Evolutionary conservation across 2,888 invertebrate species (phyloP).

Genomic region (Zhuqinia jingwanae): DNA sequence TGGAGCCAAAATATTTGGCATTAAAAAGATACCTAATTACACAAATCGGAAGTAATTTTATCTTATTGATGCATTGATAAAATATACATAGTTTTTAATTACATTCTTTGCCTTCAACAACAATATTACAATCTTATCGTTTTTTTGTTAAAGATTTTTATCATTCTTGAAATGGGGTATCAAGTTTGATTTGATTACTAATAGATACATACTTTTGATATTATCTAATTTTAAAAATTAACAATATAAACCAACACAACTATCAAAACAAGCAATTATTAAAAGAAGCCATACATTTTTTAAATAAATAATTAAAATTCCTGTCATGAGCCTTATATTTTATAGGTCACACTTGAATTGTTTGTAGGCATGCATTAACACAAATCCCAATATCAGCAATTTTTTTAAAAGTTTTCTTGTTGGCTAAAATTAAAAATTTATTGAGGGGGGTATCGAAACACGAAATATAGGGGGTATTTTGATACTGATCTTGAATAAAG

Average conservation of each 20-base stretch:
- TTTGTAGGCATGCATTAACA: too few relatives aligned
- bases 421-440: neutral
- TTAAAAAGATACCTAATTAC: neutral
- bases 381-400: too few relatives aligned
- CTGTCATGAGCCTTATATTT: neutral
- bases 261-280: neutral
- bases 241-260: neutral
- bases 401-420: neutral
- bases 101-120: slow-evolving; percentile 29
- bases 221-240: neutral
- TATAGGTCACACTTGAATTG: slow-evolving; percentile 35
- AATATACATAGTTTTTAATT: slow-evolving; percentile 29
- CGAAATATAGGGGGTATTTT: neutral
- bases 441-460: too few relatives aligned
- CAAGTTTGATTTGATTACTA: neutral
- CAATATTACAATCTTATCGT: slow-evolving; percentile 13
- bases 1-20: too few relatives aligned
- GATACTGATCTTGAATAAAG: neutral
- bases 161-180: neutral
- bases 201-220: too few relatives aligned
- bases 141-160: neutral
- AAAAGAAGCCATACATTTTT: neutral
- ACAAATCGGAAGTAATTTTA: slow-evolving; percentile 18
- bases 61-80: slow-evolving; percentile 13
- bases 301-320: neutral